Evolutionary conservation across 2,797 vertebrate species (phyloP).

Genomic region (Hylomyscus alleni): DNA sequence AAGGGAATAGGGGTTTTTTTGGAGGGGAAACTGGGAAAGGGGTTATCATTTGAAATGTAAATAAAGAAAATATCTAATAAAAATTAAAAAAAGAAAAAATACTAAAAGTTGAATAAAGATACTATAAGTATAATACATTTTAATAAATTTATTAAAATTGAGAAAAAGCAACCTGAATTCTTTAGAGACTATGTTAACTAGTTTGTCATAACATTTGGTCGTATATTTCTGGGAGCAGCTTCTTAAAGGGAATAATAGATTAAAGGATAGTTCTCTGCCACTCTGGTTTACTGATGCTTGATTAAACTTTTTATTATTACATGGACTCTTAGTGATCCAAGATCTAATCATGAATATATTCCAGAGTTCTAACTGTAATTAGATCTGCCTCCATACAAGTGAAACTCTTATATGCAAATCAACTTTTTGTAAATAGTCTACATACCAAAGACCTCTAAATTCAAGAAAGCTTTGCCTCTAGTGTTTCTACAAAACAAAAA

Average conservation of each 20-base stretch:
- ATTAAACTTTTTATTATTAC: conserved; percentile 59
- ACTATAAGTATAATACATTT: conserved; percentile 27
- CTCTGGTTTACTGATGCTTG: background rate
- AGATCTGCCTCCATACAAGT: conserved; percentile 13
- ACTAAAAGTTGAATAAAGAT: conserved; percentile 30
- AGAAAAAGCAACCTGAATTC: conserved; percentile 19
- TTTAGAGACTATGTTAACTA: conserved; percentile 65
- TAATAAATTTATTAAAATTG: conserved; percentile 36
- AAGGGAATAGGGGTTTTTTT: too few species aligned
- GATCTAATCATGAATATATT: conserved; percentile 35
- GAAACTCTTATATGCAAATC: conserved; percentile 4
- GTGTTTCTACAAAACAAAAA: conserved; percentile 28
- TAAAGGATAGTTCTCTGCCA: conserved; percentile 55
- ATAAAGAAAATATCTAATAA: too few species aligned
- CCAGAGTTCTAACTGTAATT: conserved; percentile 37
- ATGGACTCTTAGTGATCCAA: conserved; percentile 33
- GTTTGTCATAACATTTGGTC: conserved; percentile 55
- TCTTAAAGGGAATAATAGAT: conserved; percentile 39
- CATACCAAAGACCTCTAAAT: background rate
- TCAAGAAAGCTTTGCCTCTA: background rate
- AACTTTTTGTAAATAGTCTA: background rate
- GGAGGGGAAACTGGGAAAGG: too few species aligned
- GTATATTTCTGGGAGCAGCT: conserved; percentile 57
- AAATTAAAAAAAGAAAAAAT: background rate
- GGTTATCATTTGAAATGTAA: too few species aligned